A percentile compares a stretch with the other conserved stretches of the same genome.
phyloP scores from a whole-genome alignment of 2,797 vertebrate species.

The Diceros bicornis region DNA sequence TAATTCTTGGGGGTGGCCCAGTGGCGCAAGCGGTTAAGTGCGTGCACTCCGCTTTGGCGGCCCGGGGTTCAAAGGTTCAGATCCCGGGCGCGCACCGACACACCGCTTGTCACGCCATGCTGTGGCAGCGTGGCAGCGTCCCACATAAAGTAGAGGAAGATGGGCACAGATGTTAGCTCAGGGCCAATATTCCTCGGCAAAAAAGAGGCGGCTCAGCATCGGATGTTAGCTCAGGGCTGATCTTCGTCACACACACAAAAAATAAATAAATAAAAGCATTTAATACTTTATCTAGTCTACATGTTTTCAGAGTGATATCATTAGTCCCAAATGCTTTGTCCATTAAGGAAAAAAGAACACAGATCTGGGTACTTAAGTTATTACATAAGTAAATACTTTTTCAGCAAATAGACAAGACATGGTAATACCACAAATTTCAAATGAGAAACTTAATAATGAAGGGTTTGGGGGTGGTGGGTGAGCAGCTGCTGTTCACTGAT shows the following conservation, averaged over 20 bases:
- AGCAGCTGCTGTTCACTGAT: background rate
- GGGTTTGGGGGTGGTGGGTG: background rate
- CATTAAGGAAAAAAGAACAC: background rate
- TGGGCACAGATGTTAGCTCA: no score
- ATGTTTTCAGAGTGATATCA: background rate
- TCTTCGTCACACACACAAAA: no score
- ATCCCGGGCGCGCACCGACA: no score
- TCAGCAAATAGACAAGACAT: background rate
- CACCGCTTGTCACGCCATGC: no score
- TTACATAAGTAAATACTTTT: background rate
- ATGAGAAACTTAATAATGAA: background rate
- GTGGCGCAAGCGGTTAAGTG: no score
- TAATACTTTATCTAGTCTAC: background rate
- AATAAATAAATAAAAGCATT: background rate
- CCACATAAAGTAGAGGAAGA: no score
- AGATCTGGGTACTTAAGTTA: background rate
- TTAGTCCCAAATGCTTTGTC: background rate
- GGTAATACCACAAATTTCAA: background rate
- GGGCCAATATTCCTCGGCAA: no score
- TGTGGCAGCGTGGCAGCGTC: no score
- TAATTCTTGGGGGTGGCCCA: background rate
- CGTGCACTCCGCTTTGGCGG: no score
- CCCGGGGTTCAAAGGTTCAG: no score
- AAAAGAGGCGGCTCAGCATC: no score
- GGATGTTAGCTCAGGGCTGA: no score